phyloP scores from a whole-genome alignment of 1,140 invertebrate genomes.

The Hormaphis cornu region DNA sequence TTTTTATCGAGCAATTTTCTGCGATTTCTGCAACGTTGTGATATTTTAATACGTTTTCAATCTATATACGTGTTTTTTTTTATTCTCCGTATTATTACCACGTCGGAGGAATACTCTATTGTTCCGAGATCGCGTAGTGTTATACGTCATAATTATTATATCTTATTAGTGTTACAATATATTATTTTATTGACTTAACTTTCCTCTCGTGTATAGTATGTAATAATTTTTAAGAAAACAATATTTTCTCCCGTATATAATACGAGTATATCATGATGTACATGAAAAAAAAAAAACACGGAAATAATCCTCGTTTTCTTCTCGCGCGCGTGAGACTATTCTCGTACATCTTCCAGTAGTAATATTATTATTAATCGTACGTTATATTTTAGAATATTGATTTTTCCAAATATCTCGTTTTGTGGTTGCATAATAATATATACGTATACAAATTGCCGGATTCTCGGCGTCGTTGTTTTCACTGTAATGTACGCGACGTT shows the following conservation, averaged over 20 bases:
- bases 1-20: constrained; percentile 21
- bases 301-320: background rate
- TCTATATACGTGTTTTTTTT: constrained; percentile 14
- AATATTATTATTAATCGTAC: background rate
- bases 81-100: constrained; percentile 5
- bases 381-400: too few relatives aligned
- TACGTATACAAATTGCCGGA: constrained; percentile 4
- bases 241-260: background rate
- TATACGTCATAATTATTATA: too few relatives aligned
- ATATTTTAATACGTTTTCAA: constrained; percentile 30
- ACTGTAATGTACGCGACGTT: background rate
- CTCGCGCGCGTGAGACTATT: too few relatives aligned
- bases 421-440: too few relatives aligned
- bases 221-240: too few relatives aligned
- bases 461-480: constrained; percentile 1
- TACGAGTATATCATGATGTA: too few relatives aligned
- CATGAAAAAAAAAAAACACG: too few relatives aligned
- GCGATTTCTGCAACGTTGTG: constrained; percentile 20
- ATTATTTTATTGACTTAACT: background rate
- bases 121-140: too few relatives aligned
- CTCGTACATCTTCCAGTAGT: constrained; percentile 9
- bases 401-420: too few relatives aligned
- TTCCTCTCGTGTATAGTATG: too few relatives aligned
- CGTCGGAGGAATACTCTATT: too few relatives aligned
- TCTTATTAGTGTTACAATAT: constrained; percentile 1